phyloP scores from a whole-genome alignment of 2,797 vertebrate species.

The Gallinago stenura region DNA sequence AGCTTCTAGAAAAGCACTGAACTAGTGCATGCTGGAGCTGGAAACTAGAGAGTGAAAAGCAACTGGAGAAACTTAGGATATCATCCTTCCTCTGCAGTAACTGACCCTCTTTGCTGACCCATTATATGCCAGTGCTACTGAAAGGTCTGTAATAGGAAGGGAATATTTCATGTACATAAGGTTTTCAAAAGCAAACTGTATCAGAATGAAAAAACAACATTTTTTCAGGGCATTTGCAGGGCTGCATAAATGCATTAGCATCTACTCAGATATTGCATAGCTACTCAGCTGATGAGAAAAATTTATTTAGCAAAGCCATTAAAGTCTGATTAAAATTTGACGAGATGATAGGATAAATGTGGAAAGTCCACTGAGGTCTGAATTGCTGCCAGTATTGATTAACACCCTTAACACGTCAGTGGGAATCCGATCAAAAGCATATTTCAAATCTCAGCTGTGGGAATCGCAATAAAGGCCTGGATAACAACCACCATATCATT shows the following conservation, averaged over 20 bases:
- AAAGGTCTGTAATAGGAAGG: not conserved
- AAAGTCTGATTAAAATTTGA: constrained; percentile 65
- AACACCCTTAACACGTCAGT: constrained; percentile 32
- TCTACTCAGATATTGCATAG: not conserved
- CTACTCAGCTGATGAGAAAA: constrained; percentile 27
- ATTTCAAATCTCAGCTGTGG: constrained; percentile 7
- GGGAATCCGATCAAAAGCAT: constrained; percentile 42
- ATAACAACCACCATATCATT: not conserved
- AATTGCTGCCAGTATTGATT: constrained; percentile 66
- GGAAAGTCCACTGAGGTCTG: constrained; percentile 22
- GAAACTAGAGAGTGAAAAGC: not conserved
- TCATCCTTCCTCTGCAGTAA: not conserved
- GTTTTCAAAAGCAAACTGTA: not conserved
- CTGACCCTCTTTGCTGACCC: not conserved
- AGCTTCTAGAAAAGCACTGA: not conserved
- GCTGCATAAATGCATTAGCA: not conserved
- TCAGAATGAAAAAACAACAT: not conserved
- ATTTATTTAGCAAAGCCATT: constrained; percentile 61
- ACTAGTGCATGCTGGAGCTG: not conserved
- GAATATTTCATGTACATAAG: not conserved
- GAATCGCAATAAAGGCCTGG: constrained; percentile 37
- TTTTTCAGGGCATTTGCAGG: not conserved
- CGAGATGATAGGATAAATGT: constrained; percentile 37
- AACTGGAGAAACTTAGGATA: not conserved
- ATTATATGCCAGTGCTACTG: not conserved